Conservation (phyloP, 2,797 vertebrate species). For the Eurystomus glaucurus region DNA sequence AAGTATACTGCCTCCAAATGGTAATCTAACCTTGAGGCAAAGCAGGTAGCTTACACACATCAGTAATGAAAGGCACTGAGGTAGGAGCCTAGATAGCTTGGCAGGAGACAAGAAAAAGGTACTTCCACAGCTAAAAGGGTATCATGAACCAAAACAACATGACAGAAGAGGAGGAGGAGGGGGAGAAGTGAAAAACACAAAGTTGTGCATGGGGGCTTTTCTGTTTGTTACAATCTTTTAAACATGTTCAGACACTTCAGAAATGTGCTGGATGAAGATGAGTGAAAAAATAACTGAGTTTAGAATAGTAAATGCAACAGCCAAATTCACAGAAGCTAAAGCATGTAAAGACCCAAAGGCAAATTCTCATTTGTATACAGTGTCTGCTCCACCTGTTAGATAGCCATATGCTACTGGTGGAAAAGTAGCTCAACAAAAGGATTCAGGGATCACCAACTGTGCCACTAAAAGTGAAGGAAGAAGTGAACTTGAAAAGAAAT, state of each 20-base stretch:
- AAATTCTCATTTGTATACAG: conserved; percentile 46
- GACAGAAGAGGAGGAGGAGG: neutral
- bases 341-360: conserved; percentile 57
- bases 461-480: neutral
- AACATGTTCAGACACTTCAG: neutral
- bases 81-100: neutral
- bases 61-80: neutral
- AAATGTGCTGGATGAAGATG: conserved; percentile 32
- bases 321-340: conserved; percentile 53
- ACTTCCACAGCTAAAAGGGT: neutral
- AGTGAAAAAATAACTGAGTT: neutral
- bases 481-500: conserved; percentile 8
- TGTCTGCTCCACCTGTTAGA: conserved; percentile 64
- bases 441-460: neutral
- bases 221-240: neutral
- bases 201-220: neutral
- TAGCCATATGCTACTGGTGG: conserved; percentile 49
- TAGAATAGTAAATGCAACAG: conserved; percentile 36
- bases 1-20: neutral
- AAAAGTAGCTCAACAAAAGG: conserved; percentile 44
- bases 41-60: neutral
- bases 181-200: neutral
- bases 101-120: neutral
- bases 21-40: neutral
- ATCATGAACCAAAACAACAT: neutral